These are phyloP conservation scores for Sarcophilus harrisii DNA, from an alignment of 2,797 vertebrate species.

Conservation along the genomic window DNA sequence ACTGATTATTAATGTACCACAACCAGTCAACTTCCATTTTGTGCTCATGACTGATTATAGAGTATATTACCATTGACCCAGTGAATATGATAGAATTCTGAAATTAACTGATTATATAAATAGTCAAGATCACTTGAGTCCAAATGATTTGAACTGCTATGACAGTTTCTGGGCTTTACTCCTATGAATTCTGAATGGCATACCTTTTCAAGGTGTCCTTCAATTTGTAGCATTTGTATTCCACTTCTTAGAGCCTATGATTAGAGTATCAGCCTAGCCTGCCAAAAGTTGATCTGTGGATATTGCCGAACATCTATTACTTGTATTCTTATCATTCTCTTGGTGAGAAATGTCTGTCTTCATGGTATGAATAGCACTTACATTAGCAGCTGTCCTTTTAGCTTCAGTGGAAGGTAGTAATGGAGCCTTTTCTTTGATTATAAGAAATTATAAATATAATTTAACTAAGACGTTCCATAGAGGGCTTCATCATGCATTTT, in stretches of 20 bases:
- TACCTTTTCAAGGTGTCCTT: background rate
- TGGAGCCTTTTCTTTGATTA: conserved; percentile 21
- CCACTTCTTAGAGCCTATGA: background rate
- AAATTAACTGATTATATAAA: background rate
- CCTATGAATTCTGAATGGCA: background rate
- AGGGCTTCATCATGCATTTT: background rate
- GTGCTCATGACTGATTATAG: background rate
- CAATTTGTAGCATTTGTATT: background rate
- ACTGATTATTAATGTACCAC: background rate
- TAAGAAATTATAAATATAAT: conserved; percentile 27
- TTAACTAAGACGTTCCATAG: background rate
- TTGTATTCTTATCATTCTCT: conserved; percentile 37
- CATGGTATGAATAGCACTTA: conserved; percentile 30
- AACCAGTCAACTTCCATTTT: background rate
- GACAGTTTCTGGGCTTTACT: conserved; percentile 35
- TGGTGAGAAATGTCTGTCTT: conserved; percentile 13
- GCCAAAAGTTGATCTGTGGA: background rate
- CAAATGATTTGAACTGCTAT: background rate
- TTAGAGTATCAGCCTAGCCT: background rate
- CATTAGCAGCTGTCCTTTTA: conserved; percentile 38
- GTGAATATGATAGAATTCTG: background rate
- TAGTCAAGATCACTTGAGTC: no score
- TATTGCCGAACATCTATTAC: background rate
- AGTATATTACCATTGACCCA: background rate
- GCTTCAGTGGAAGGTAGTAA: background rate